Evolutionary conservation across 1,140 invertebrate genomes (phyloP).

Genomic region (Philopotamus ludificatus): DNA sequence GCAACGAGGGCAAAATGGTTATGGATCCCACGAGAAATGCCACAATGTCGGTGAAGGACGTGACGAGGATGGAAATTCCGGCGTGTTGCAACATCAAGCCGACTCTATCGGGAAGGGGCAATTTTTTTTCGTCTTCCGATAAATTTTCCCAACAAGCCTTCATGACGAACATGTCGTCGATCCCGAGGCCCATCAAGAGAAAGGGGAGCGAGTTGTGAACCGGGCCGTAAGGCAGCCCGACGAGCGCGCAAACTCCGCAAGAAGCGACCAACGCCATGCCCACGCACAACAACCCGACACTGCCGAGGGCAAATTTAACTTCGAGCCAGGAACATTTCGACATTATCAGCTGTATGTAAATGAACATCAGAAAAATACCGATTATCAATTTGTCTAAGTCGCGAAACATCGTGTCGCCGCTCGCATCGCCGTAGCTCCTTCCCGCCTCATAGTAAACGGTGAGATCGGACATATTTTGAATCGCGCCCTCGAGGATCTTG

Average conservation of each 20-base stretch:
- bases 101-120: slow-evolving; percentile 61
- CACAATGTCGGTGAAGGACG: slow-evolving; percentile 79
- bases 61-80: slow-evolving; percentile 80
- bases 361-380: slow-evolving; percentile 69
- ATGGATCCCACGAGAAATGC: slow-evolving; percentile 73
- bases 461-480: slow-evolving; percentile 47
- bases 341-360: slow-evolving; percentile 71
- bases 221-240: slow-evolving; percentile 75
- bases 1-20: slow-evolving; percentile 70
- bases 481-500: slow-evolving; percentile 50
- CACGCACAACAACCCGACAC: slow-evolving; percentile 68
- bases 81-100: slow-evolving; percentile 73
- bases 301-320: slow-evolving; percentile 64
- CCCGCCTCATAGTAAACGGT: slow-evolving; percentile 64
- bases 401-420: slow-evolving; percentile 65
- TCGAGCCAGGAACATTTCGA: slow-evolving; percentile 77
- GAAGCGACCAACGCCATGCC: slow-evolving; percentile 75
- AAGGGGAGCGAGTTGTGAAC: slow-evolving; percentile 81
- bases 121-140: slow-evolving; percentile 51
- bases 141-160: slow-evolving; percentile 71
- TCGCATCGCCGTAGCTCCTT: slow-evolving; percentile 73
- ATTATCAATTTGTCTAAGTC: slow-evolving; percentile 69
- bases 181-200: slow-evolving; percentile 75
- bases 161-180: slow-evolving; percentile 82
- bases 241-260: slow-evolving; percentile 69